Conservation (phyloP, 92 coral and sea anemone species). For the Porites lobata region DNA sequence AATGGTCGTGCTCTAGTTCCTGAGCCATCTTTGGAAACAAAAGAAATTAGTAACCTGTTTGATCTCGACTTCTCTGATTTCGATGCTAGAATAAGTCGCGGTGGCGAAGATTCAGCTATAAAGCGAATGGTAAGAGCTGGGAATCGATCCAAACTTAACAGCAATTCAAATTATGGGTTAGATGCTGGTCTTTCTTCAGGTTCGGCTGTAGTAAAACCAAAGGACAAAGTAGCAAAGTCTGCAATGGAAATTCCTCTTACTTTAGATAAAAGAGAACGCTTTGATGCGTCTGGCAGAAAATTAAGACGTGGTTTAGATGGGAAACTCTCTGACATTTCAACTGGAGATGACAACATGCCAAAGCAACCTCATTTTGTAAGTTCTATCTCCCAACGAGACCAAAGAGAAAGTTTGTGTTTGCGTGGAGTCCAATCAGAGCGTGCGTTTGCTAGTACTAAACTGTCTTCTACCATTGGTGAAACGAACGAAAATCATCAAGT, state of each 20-base stretch:
- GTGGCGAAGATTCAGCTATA: not conserved
- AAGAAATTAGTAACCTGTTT: conserved; percentile 31
- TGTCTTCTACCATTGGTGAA: not conserved
- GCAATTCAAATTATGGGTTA: not conserved
- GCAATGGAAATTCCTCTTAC: not conserved
- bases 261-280: no score
- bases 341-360: no score
- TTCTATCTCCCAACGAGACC: not conserved
- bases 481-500: not conserved
- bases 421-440: not conserved
- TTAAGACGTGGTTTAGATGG: no score
- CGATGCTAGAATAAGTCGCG: conserved; percentile 1
- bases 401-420: not conserved
- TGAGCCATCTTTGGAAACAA: not conserved
- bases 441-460: not conserved
- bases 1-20: not conserved
- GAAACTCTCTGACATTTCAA: no score
- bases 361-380: not conserved
- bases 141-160: not conserved
- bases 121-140: conserved; percentile 33
- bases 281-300: no score
- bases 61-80: conserved; percentile 24
- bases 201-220: not conserved
- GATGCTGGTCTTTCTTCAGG: not conserved
- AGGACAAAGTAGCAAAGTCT: not conserved